Evolutionary conservation across 2,888 invertebrate genomes (phyloP).

Genomic region (Pterostichus niger): DNA sequence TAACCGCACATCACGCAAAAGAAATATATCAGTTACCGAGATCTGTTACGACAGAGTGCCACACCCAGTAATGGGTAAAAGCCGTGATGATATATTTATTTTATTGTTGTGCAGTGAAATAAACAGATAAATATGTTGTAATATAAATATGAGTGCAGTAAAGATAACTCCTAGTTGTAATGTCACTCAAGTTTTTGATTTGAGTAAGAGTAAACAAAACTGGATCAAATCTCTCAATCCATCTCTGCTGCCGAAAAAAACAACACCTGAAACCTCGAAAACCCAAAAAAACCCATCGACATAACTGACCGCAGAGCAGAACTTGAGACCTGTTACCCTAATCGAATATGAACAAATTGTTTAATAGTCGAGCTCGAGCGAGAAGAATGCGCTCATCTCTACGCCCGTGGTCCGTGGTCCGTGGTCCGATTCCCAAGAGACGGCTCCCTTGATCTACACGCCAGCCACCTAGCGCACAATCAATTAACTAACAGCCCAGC

Average conservation of each 20-base stretch:
- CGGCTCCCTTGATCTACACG: conserved; percentile 45
- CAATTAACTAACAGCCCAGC: conserved; percentile 43
- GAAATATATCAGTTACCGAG: too few relatives aligned
- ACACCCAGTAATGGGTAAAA: too few relatives aligned
- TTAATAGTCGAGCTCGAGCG: conserved; percentile 48
- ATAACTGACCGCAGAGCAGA: conserved; percentile 5
- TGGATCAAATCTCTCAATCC: not conserved
- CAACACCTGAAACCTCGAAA: conserved; percentile 22
- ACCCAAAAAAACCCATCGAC: conserved; percentile 31
- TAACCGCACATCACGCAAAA: too few relatives aligned
- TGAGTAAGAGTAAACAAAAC: too few relatives aligned
- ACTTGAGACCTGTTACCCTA: conserved; percentile 45
- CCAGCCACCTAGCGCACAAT: conserved; percentile 48
- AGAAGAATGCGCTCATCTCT: conserved; percentile 54
- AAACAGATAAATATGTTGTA: too few relatives aligned
- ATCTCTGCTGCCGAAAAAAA: conserved; percentile 37
- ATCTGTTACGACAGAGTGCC: too few relatives aligned
- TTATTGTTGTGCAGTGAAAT: too few relatives aligned
- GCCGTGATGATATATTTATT: too few relatives aligned
- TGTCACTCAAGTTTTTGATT: too few relatives aligned
- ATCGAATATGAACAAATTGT: conserved; percentile 65
- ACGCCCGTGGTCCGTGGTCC: not conserved
- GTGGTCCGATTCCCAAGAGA: conserved; percentile 17
- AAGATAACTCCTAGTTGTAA: too few relatives aligned
- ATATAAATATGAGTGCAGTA: too few relatives aligned